Base-by-base conservation (phyloP, 2,888 invertebrate species). In the Mamestra brassicae region DNA sequence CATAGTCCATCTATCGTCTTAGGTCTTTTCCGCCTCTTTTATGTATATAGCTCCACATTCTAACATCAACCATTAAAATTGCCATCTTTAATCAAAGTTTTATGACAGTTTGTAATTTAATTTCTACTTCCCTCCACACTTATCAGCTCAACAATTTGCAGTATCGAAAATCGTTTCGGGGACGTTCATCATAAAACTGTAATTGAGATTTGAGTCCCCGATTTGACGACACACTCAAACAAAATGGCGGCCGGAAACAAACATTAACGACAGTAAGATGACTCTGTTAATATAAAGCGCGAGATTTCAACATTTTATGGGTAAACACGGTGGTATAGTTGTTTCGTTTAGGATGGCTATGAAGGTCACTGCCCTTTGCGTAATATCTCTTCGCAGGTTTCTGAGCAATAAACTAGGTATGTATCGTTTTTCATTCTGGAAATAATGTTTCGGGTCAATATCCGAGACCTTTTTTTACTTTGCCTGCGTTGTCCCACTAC, bases 301-400 rank as follows among this genome's bases (percentile, higher is more conserved):
- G 88, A 90, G 88, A 91, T 92, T 92, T 90, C 86, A 87, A 87
- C 88, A 87, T 92, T 91, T 91, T 90, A 92, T 91, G 87, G 42
- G 61, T 84, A 86, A 79, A 85, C 81, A 81, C 85, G 87, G 79
- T 77, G 79, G 86, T 82, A 15, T 26, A 62, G 62, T 45, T 45
- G 13, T 26, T 7, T 13, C 26, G 3, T 45, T 62, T 62, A 45
- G 45, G 5, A 11, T 11, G 3, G 42, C 26, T 13, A 45, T 47
- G n/a, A 26, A 2, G 26, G 45, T 13, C 15, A 45, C 26, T 26
- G 45, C 0, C 7, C 7, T 13, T 45, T 62, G 6, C 0, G 3
- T 15, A 42, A 45, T 6, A 2, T n/a, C 0, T n/a, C 4, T 60
- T 60, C 0, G 38, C 60, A 8, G 10, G 4, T 8, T 13, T 26